Percentiles rank a stretch among this genome's conserved stretches.
These are phyloP conservation scores for Mus spretus DNA, from an alignment of 2,797 vertebrate species.

Conservation along the genomic window DNA sequence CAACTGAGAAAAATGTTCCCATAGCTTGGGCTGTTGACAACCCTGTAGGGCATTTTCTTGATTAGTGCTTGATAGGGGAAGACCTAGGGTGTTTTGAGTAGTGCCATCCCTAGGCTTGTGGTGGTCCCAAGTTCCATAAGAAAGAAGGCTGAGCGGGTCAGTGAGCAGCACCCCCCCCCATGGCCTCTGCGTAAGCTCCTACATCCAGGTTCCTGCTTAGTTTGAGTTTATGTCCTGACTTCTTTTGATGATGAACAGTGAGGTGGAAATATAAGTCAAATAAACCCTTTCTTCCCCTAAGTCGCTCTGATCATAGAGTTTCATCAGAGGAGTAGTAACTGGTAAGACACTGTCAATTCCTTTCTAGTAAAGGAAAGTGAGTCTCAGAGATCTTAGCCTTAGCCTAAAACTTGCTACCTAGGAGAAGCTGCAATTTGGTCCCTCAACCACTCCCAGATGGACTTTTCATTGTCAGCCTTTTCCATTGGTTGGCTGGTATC, in stretches of 20 bases:
- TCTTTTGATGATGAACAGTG: not conserved
- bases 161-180: too few relatives aligned
- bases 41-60: not conserved
- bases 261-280: not conserved
- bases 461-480: not conserved
- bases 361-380: not conserved
- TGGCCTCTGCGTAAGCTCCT: not conserved
- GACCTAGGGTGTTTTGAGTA: not conserved
- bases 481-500: not conserved
- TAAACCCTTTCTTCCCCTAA: not conserved
- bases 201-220: not conserved
- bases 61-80: not conserved
- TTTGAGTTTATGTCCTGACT: not conserved
- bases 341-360: not conserved
- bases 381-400: not conserved
- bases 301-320: not conserved
- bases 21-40: not conserved
- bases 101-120: not conserved
- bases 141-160: not conserved
- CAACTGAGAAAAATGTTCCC: not conserved
- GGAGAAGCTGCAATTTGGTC: not conserved
- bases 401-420: not conserved
- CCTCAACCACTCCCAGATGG: not conserved
- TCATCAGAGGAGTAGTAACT: not conserved
- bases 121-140: not conserved